These are phyloP conservation scores for Mylabris phalerata DNA, from an alignment of 1,140 invertebrate species.

Conservation along the genomic window DNA sequence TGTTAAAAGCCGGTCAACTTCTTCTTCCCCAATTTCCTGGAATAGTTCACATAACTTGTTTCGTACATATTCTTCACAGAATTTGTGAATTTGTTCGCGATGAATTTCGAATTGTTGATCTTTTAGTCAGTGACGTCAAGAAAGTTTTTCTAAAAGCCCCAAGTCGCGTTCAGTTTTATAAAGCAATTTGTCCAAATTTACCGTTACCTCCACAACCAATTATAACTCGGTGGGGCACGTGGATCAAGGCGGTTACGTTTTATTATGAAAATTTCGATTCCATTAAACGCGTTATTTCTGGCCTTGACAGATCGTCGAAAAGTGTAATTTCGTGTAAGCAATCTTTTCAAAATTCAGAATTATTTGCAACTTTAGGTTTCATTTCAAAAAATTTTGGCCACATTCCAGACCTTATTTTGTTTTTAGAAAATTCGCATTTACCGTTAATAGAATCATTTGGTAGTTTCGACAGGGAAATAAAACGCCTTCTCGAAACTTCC, in stretches of 20 bases:
- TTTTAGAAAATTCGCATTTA: no score
- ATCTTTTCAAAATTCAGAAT: no score
- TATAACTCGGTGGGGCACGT: constrained; percentile 35
- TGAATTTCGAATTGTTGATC: constrained; percentile 24
- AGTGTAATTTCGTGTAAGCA: no score
- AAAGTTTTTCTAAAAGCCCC: constrained; percentile 33
- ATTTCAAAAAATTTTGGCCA: no score
- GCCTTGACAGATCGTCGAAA: no score
- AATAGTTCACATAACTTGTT: constrained; percentile 33
- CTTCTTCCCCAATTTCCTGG: constrained; percentile 20
- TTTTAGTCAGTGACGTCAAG: constrained; percentile 28
- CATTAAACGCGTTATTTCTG: no score
- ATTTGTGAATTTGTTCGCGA: constrained; percentile 31
- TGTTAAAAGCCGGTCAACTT: constrained; percentile 27
- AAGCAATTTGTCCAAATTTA: constrained; percentile 24
- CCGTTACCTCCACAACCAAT: constrained; percentile 27
- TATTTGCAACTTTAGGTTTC: no score
- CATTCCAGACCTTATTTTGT: no score
- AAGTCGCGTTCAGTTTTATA: constrained; percentile 20
- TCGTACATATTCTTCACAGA: constrained; percentile 33
- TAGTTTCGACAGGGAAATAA: no score
- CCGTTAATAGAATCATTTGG: no score
- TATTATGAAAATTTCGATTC: constrained; percentile 7
- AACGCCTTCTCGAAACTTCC: no score
- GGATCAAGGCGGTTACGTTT: constrained; percentile 18